Evolutionary conservation across 2,113 vertebrate genomes (phyloP).

Genomic region (Orcinus orca): DNA sequence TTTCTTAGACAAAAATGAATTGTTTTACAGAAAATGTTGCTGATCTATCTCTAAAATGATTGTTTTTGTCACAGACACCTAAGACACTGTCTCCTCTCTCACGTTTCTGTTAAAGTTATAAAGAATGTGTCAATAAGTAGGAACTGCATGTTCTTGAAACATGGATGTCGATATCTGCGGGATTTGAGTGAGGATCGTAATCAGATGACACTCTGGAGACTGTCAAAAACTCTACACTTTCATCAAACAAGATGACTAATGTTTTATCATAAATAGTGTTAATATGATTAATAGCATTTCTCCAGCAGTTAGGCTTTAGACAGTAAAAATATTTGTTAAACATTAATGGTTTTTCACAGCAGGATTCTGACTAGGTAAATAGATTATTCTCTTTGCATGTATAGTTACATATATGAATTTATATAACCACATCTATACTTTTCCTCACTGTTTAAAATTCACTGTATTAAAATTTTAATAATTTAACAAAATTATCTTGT

Average conservation of each 20-base stretch:
- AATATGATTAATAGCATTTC: slow-evolving; percentile 56
- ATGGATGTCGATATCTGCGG: background rate
- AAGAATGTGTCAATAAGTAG: slow-evolving; percentile 46
- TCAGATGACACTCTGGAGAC: slow-evolving; percentile 17
- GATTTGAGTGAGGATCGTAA: background rate
- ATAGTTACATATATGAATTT: background rate
- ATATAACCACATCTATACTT: background rate
- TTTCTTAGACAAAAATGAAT: background rate
- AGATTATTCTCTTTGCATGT: background rate
- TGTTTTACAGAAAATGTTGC: slow-evolving; percentile 7
- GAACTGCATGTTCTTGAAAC: background rate
- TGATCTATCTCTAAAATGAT: background rate
- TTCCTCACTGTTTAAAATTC: background rate
- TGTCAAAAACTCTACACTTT: slow-evolving; percentile 17
- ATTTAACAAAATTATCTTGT: background rate
- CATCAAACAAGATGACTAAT: slow-evolving; percentile 26
- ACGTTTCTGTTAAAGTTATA: background rate
- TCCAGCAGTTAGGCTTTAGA: background rate
- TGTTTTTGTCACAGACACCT: background rate
- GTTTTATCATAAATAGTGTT: slow-evolving; percentile 33
- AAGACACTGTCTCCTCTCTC: background rate
- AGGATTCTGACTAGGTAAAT: background rate
- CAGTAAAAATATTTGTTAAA: background rate
- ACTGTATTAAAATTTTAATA: background rate
- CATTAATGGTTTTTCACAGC: background rate